phyloP scores from a whole-genome alignment of 2,113 vertebrate species.

The Entomyzon cyanotis region DNA sequence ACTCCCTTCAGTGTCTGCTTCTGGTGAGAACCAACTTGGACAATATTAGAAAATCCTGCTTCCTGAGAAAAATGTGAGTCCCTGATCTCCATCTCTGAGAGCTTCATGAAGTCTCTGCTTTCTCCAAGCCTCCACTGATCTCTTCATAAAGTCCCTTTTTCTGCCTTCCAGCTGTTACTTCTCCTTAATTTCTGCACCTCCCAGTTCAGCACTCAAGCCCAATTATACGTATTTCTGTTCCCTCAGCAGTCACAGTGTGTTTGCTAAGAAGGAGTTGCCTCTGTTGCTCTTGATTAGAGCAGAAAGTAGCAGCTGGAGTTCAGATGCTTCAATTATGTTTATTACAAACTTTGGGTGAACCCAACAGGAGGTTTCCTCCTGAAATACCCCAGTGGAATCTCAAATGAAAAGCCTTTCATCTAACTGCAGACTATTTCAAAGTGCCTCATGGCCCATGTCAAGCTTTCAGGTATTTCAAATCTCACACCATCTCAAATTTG shows the following conservation, averaged over 20 bases:
- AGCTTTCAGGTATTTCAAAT: slow-evolving; percentile 1
- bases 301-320: slow-evolving; percentile 41
- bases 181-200: not conserved
- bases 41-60: not conserved
- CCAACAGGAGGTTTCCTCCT: slow-evolving; percentile 47
- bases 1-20: not conserved
- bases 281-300: slow-evolving; percentile 11
- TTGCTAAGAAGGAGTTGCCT: not conserved
- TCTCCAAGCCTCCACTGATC: not conserved
- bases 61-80: not conserved
- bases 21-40: not conserved
- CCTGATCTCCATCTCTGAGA: not conserved
- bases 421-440: not conserved
- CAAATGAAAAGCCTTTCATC: slow-evolving; percentile 17
- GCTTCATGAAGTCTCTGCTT: not conserved
- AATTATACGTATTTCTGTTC: not conserved
- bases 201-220: not conserved
- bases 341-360: slow-evolving; percentile 44
- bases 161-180: not conserved
- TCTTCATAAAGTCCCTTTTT: not conserved
- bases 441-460: slow-evolving; percentile 5
- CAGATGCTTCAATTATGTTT: slow-evolving; percentile 38
- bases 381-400: not conserved
- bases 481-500: not conserved
- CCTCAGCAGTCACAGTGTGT: not conserved